Base-by-base conservation (phyloP, 2,797 vertebrate species). In the Malurus leucopterus region DNA sequence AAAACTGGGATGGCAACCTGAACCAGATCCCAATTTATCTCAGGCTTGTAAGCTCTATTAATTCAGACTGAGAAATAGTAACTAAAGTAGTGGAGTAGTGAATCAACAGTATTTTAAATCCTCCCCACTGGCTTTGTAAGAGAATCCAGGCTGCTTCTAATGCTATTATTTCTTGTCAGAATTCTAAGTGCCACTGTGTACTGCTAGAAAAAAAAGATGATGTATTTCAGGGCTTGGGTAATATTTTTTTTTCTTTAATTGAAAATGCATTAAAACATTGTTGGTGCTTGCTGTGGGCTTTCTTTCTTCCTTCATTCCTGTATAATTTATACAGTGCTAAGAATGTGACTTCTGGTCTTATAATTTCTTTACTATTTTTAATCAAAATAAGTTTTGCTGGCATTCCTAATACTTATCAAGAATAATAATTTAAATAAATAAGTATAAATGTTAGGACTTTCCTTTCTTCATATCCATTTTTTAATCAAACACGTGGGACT, bases 91-190 rank as follows among this genome's bases (percentile, higher is more conserved):
- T 15, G 19, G 44, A 84, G 23, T 24, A 83, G n/a, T 78, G 83
- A 90, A 76, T 82, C 77, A 71, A 86, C 43, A 74, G 19, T 78
- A 58, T 88, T 89, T 85, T 55, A 84, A 89, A 69, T 83, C 72
- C 62, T 89, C 4, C 34, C 22, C 26, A 19, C 19, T 80, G 51
- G 49, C 41, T 89, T 59, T 53, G 27, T 71, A 59, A 77, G 73
- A 69, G 47, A 74, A 62, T 59, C 18, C 20, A 69, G 55, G 53
- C 58, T 86, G 18, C 43, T 43, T 79, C 21, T 70, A 82, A 70
- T 84, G 58, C 57, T 41, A 26, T 82, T 79, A 58, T 74, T 79
- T 83, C 46, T 18, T 79, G 47, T 58, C 70, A 70, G 67, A 70
- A 73, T 86, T 90, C 21, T 22, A 65, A 69, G 34, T 55, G 8